Evolutionary conservation across 23 tunicate species (phyloP).

Genomic region (Trididemnum nubilum): DNA sequence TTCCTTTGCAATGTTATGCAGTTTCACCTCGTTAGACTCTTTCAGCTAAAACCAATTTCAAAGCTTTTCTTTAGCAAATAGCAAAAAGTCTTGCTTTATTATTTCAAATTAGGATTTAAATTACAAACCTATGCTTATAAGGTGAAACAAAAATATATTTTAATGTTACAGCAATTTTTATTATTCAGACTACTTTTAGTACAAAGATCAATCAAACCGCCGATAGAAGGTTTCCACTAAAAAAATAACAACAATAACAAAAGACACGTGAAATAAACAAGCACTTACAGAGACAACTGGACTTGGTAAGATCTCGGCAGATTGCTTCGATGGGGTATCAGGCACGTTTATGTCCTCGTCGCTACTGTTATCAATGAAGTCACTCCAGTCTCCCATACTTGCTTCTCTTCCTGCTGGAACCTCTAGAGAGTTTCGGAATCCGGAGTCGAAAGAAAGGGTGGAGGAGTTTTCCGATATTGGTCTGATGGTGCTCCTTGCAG

Average conservation of each 20-base stretch:
- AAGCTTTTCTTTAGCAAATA: too few relatives aligned
- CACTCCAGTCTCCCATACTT: conserved; percentile 41
- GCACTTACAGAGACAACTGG: conserved; percentile 38
- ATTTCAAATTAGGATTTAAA: too few relatives aligned
- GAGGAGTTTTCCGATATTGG: conserved; percentile 26
- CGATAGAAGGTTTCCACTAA: too few relatives aligned
- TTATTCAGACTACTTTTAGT: too few relatives aligned
- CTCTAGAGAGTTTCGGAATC: conserved; percentile 62
- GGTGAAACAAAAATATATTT: too few relatives aligned
- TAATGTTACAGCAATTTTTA: too few relatives aligned
- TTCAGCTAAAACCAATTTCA: conserved; percentile 44
- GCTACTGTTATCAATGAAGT: conserved; percentile 58
- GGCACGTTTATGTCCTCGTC: conserved; percentile 45
- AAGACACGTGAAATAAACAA: too few relatives aligned
- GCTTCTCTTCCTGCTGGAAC: conserved; percentile 42
- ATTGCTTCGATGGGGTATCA: neutral
- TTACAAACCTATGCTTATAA: too few relatives aligned
- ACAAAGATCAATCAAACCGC: too few relatives aligned
- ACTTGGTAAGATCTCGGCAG: neutral
- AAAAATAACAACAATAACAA: too few relatives aligned
- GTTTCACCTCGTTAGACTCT: conserved; percentile 66
- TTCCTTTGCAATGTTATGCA: conserved; percentile 88
- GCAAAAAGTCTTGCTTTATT: too few relatives aligned
- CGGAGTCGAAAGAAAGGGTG: conserved; percentile 33
- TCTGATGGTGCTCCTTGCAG: neutral